Conservation (phyloP, 2,113 vertebrate species). For the Xenopus borealis region DNA sequence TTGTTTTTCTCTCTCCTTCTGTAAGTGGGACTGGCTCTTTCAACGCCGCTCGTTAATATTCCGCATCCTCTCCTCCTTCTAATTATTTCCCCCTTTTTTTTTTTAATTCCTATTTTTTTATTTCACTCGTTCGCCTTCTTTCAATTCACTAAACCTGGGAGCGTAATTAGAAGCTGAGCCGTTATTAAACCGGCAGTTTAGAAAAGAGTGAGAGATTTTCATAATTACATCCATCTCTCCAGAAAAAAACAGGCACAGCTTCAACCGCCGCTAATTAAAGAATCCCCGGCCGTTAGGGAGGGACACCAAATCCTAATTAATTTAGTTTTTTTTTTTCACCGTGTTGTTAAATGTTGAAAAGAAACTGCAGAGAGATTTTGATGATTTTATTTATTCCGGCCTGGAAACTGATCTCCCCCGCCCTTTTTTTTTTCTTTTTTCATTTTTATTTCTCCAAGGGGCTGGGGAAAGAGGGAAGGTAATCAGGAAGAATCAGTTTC, state of each 20-base stretch:
- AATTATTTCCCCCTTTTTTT: slow-evolving; percentile 27
- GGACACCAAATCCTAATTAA: slow-evolving; percentile 46
- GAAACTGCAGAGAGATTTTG: slow-evolving; percentile 44
- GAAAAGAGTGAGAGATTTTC: slow-evolving; percentile 34
- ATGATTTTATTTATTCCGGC: slow-evolving; percentile 42
- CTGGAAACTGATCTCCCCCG: slow-evolving; percentile 25
- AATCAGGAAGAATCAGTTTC: slow-evolving; percentile 36
- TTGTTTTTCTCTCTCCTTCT: slow-evolving; percentile 17
- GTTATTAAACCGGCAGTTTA: slow-evolving; percentile 43
- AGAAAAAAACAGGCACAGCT: slow-evolving; percentile 45
- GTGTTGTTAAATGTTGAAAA: slow-evolving; percentile 39
- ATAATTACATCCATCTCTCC: slow-evolving; percentile 46
- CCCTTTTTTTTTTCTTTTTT: not conserved
- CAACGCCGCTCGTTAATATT: slow-evolving; percentile 41
- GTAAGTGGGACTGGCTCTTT: slow-evolving; percentile 43
- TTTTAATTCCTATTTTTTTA: slow-evolving; percentile 6
- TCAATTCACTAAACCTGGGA: slow-evolving; percentile 40
- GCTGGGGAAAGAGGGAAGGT: slow-evolving; percentile 28
- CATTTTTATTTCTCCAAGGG: slow-evolving; percentile 35
- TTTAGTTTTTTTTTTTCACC: slow-evolving; percentile 29
- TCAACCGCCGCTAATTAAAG: slow-evolving; percentile 45
- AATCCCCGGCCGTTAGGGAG: slow-evolving; percentile 37
- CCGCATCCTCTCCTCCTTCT: slow-evolving; percentile 39
- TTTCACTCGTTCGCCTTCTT: slow-evolving; percentile 26
- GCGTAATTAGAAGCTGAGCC: slow-evolving; percentile 41